phyloP scores from a whole-genome alignment of 2,113 vertebrate genomes.

The Irena cyanogastra region DNA sequence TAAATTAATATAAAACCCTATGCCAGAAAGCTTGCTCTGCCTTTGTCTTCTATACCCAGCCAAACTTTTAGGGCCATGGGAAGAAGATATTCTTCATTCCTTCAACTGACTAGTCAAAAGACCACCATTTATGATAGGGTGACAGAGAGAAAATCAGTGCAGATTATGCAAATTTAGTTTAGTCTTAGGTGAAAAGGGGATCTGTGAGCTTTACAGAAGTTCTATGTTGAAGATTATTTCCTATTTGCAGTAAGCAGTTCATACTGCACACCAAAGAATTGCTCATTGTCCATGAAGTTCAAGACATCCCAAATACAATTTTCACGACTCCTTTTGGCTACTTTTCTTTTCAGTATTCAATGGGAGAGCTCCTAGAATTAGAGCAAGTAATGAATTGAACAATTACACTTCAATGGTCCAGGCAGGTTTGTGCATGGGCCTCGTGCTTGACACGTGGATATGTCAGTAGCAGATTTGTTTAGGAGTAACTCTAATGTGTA shows the following conservation, averaged over 20 bases:
- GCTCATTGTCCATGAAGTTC: background rate
- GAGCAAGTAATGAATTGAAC: background rate
- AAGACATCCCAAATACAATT: accelerated
- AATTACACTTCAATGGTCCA: background rate
- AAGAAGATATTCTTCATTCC: background rate
- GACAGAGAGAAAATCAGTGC: background rate
- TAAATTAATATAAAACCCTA: background rate
- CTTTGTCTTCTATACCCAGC: background rate
- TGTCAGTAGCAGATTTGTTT: background rate
- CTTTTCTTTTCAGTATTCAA: background rate
- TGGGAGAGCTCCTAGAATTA: background rate
- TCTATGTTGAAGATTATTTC: background rate
- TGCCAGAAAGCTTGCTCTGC: background rate
- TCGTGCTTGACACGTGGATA: accelerated
- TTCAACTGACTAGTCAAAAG: background rate
- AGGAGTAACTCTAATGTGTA: background rate
- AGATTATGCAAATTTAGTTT: background rate
- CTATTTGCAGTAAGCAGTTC: background rate
- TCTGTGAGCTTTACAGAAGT: background rate
- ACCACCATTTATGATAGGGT: background rate
- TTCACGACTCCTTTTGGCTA: background rate
- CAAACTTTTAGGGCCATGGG: background rate
- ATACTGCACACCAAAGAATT: background rate
- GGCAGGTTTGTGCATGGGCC: background rate
- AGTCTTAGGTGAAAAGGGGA: background rate